A percentile compares a stretch with the other conserved stretches of the same genome.
phyloP scores from a whole-genome alignment of 2,888 invertebrate genomes.

The Selenia dentaria region DNA sequence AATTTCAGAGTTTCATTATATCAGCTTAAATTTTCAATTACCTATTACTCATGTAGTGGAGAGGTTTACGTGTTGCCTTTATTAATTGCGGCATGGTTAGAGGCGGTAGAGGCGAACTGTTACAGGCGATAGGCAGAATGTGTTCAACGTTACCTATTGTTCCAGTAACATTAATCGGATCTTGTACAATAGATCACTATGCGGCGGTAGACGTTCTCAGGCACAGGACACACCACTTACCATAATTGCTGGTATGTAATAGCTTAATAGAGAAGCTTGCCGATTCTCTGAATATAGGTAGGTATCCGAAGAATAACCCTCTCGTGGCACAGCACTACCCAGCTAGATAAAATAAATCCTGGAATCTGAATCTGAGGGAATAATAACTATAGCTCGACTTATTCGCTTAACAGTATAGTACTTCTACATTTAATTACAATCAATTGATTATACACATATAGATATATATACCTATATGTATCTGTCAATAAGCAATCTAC shows the following conservation, averaged over 20 bases:
- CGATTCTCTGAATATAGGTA: not conserved
- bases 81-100: slow-evolving; percentile 50
- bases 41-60: slow-evolving; percentile 46
- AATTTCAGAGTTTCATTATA: slow-evolving; percentile 12
- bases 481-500: too few species aligned
- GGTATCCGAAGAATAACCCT: too few species aligned
- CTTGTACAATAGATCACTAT: slow-evolving; percentile 59
- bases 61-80: slow-evolving; percentile 42
- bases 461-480: too few species aligned
- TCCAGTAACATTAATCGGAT: slow-evolving; percentile 71
- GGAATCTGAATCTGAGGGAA: too few species aligned
- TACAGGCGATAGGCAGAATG: slow-evolving; percentile 53
- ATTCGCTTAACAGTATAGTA: too few species aligned
- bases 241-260: slow-evolving; percentile 34
- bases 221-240: slow-evolving; percentile 40
- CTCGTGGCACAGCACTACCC: too few species aligned
- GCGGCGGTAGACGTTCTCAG: slow-evolving; percentile 49
- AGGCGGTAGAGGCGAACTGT: slow-evolving; percentile 47
- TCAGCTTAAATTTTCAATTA: slow-evolving; percentile 48
- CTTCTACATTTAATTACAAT: too few species aligned
- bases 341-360: too few species aligned
- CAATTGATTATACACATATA: too few species aligned
- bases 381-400: too few species aligned
- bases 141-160: slow-evolving; percentile 65
- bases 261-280: not conserved